Conservation (phyloP, 2,888 invertebrate genomes). For the Netelia fuscicornis region DNA sequence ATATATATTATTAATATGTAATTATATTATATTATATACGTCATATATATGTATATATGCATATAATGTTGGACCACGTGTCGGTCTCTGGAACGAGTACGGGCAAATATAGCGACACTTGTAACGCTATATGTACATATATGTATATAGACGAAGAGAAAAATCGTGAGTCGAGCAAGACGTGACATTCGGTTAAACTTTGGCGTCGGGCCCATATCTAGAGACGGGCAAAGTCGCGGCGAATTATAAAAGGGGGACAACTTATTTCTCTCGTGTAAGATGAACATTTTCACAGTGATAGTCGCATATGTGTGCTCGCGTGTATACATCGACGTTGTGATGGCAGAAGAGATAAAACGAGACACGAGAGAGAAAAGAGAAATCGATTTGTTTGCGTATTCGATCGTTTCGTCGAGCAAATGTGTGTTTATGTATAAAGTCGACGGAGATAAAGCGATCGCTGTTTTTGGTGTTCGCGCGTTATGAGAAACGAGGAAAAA, state of each 20-base stretch:
- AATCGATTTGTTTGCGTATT: slow-evolving; percentile 60
- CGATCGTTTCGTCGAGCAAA: slow-evolving; percentile 19
- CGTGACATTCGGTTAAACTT: slow-evolving; percentile 49
- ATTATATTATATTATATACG: neutral
- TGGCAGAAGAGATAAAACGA: neutral
- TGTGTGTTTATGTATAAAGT: slow-evolving; percentile 3
- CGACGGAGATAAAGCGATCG: slow-evolving; percentile 45
- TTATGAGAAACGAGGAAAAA: neutral
- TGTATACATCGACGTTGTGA: neutral
- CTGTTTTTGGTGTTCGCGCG: slow-evolving; percentile 5
- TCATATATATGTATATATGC: neutral
- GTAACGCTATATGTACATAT: neutral
- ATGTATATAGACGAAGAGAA: neutral
- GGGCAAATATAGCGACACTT: neutral
- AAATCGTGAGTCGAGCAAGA: slow-evolving; percentile 22
- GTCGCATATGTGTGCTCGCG: neutral
- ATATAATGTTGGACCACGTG: neutral
- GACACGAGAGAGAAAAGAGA: slow-evolving; percentile 49
- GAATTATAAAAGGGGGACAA: slow-evolving; percentile 42
- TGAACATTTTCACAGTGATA: slow-evolving; percentile 40
- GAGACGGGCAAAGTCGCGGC: slow-evolving; percentile 28
- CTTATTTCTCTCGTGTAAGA: slow-evolving; percentile 48
- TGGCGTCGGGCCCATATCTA: slow-evolving; percentile 60
- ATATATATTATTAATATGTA: neutral
- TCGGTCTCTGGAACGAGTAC: neutral